Evolutionary conservation across 1,140 invertebrate genomes (phyloP).

Genomic region (Drosophila yakuba): DNA sequence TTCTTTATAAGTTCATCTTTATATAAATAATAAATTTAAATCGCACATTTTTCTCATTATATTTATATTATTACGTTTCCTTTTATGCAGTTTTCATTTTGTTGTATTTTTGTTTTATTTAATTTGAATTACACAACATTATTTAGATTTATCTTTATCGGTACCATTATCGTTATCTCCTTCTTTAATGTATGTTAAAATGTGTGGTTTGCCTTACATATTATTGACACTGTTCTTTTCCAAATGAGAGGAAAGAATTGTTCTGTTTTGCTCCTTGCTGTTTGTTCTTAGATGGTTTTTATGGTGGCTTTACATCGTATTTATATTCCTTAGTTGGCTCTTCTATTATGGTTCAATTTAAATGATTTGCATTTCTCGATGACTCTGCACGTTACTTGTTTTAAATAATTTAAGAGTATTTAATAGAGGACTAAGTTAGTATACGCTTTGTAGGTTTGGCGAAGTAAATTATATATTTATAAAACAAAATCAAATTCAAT

Average conservation of each 20-base stretch:
- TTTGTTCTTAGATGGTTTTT: conserved; percentile 37
- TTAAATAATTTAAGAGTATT: conserved; percentile 83
- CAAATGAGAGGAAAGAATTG: conserved; percentile 58
- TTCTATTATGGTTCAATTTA: conserved; percentile 38
- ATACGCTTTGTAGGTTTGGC: conserved; percentile 75
- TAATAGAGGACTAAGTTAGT: conserved; percentile 77
- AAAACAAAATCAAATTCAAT: conserved; percentile 72
- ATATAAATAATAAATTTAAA: conserved; percentile 82
- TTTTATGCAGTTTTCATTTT: conserved; percentile 51
- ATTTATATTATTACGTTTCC: conserved; percentile 54
- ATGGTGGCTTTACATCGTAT: conserved; percentile 54
- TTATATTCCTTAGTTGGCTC: conserved; percentile 22
- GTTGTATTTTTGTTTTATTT: conserved; percentile 56
- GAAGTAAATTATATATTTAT: conserved; percentile 72
- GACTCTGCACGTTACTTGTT: conserved; percentile 39
- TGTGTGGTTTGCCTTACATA: conserved; percentile 62
- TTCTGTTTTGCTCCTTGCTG: conserved; percentile 35
- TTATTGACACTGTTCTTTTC: conserved; percentile 80
- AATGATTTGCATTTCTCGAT: conserved; percentile 45
- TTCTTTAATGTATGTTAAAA: conserved; percentile 70
- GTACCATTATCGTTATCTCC: conserved; percentile 52
- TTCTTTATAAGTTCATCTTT: conserved; percentile 77
- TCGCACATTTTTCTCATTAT: conserved; percentile 69
- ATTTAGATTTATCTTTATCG: conserved; percentile 59
- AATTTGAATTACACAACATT: conserved; percentile 83